A percentile compares a stretch with the other conserved stretches of the same genome.
Evolutionary conservation across 2,797 vertebrate species (phyloP).

Genomic region (Esox masquinongy): DNA sequence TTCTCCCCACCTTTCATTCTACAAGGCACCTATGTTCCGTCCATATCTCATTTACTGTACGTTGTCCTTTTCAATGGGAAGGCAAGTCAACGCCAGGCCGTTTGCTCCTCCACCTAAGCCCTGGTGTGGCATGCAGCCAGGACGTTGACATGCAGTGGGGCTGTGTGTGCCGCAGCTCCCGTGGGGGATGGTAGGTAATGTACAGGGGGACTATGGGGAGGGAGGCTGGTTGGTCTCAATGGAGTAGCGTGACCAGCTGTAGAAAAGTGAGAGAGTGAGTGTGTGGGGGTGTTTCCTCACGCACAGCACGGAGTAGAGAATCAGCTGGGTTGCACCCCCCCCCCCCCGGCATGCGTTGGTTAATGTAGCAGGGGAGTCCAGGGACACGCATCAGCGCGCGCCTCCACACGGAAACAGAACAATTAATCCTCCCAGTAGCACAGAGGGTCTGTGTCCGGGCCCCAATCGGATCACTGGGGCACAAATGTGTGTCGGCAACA

Average conservation of each 20-base stretch:
- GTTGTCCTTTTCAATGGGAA: neutral
- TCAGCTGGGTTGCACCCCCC: slow-evolving; percentile 1
- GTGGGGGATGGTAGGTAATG: neutral
- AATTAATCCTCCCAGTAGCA: neutral
- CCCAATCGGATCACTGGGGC: neutral
- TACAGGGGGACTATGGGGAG: no score
- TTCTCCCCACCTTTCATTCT: neutral
- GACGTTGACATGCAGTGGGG: neutral
- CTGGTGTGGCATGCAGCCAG: neutral
- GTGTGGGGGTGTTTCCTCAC: slow-evolving; percentile 1
- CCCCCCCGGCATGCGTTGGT: slow-evolving; percentile 19
- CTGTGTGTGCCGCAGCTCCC: neutral
- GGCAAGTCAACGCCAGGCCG: neutral
- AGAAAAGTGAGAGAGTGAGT: slow-evolving; percentile 10
- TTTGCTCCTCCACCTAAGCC: neutral
- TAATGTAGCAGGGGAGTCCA: slow-evolving; percentile 14
- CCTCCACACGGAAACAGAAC: slow-evolving; percentile 12
- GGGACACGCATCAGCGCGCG: neutral
- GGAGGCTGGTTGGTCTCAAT: slow-evolving; percentile 24
- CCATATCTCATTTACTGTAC: neutral
- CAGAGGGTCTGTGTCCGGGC: neutral
- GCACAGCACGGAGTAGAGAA: slow-evolving; percentile 5
- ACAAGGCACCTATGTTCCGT: neutral
- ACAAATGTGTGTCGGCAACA: neutral
- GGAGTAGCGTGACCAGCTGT: slow-evolving; percentile 39